Evolutionary conservation across 1,140 invertebrate species (phyloP).

Genomic region (Laupala kohalensis): DNA sequence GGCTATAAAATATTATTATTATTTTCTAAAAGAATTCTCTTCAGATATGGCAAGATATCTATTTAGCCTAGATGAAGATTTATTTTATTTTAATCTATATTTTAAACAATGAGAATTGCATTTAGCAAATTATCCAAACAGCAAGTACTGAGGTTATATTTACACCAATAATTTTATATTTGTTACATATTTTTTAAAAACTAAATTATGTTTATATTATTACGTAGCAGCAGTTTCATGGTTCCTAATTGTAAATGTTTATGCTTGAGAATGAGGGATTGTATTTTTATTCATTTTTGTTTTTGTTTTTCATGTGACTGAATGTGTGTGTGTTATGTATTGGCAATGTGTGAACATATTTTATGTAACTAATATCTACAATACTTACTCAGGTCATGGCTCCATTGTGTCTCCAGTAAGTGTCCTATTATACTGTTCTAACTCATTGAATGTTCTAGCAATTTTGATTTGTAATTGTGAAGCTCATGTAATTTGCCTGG

Average conservation of each 20-base stretch:
- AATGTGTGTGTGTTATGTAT: not conserved
- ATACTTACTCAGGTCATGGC: conserved; percentile 17
- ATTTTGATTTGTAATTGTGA: conserved; percentile 5
- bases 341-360: conserved; percentile 5
- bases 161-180: conserved; percentile 13
- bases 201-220: conserved; percentile 14
- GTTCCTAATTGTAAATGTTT: conserved; percentile 15
- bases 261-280: conserved; percentile 8
- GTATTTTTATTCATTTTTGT: conserved; percentile 6
- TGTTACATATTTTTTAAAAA: conserved; percentile 9
- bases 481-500: not conserved
- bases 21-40: not conserved
- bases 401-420: conserved; percentile 5
- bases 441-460: conserved; percentile 1
- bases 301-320: conserved; percentile 1
- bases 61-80: conserved; percentile 8
- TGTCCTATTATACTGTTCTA: conserved; percentile 4
- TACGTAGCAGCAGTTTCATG: conserved; percentile 14
- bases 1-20: conserved; percentile 2
- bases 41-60: not conserved
- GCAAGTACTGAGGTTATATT: conserved; percentile 8
- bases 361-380: conserved; percentile 15
- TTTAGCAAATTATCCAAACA: conserved; percentile 13
- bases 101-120: conserved; percentile 5
- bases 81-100: conserved; percentile 6